Conservation (phyloP, 2,888 invertebrate genomes). For the Sarcophaga variegata region DNA sequence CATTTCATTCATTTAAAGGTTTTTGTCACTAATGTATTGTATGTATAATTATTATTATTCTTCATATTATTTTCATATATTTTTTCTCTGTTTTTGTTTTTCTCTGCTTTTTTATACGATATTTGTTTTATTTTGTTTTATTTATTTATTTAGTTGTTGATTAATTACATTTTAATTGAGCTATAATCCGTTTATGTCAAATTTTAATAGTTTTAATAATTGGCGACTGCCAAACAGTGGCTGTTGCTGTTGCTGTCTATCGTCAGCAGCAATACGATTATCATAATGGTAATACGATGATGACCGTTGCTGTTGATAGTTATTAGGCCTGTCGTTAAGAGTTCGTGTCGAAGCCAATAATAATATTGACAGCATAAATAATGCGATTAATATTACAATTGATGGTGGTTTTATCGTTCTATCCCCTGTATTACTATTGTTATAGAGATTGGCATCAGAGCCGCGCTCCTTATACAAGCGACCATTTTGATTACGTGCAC, state of each 20-base stretch:
- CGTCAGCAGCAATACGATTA: slow-evolving; percentile 50
- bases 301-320: slow-evolving; percentile 42
- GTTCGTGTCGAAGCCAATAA: slow-evolving; percentile 70
- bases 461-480: slow-evolving; percentile 79
- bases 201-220: slow-evolving; percentile 54
- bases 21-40: not conserved
- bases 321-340: slow-evolving; percentile 48
- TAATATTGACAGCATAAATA: slow-evolving; percentile 72
- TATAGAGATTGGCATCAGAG: slow-evolving; percentile 74
- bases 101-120: not conserved
- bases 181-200: slow-evolving; percentile 68
- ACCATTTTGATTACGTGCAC: slow-evolving; percentile 80
- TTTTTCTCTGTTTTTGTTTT: not conserved
- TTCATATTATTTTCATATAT: too few species aligned
- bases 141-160: slow-evolving; percentile 44
- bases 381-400: slow-evolving; percentile 74
- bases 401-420: slow-evolving; percentile 56
- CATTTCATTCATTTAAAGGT: not conserved
- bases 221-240: not conserved
- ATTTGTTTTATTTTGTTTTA: slow-evolving; percentile 15
- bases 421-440: slow-evolving; percentile 67
- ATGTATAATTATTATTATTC: too few species aligned
- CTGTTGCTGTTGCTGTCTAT: slow-evolving; percentile 29
- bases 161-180: slow-evolving; percentile 69
- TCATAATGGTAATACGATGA: slow-evolving; percentile 46